Evolutionary conservation across 2,113 vertebrate genomes (phyloP).

Genomic region (Nestor notabilis): DNA sequence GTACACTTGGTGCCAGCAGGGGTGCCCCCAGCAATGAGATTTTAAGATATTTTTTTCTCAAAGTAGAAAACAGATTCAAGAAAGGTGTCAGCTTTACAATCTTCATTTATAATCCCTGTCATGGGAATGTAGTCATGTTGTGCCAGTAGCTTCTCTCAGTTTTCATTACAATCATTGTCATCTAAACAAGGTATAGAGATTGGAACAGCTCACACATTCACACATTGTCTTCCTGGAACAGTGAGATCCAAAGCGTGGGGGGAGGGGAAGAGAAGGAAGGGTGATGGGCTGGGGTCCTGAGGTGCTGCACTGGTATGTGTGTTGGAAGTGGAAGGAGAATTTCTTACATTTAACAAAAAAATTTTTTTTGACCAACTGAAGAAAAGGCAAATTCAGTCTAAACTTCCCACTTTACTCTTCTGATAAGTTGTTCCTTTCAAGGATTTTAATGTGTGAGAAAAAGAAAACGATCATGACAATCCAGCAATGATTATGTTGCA

Average conservation of each 20-base stretch:
- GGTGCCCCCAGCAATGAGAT: constrained; percentile 12
- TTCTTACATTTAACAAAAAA: neutral
- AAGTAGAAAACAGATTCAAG: constrained; percentile 37
- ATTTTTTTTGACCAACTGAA: neutral
- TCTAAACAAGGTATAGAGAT: neutral
- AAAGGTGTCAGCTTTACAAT: constrained; percentile 51
- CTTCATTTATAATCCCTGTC: constrained; percentile 35
- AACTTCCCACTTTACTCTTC: neutral
- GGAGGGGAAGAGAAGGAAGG: neutral
- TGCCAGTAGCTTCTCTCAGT: constrained; percentile 9
- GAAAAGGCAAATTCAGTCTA: neutral
- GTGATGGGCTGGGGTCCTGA: neutral
- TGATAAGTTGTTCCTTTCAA: neutral
- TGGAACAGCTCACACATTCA: constrained; percentile 16
- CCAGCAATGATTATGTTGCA: neutral
- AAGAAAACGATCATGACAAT: neutral
- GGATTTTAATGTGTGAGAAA: neutral
- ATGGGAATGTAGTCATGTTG: neutral
- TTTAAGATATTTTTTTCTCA: neutral
- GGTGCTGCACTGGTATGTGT: neutral
- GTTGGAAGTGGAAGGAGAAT: neutral
- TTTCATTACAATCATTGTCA: constrained; percentile 29
- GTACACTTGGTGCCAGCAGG: constrained; percentile 64
- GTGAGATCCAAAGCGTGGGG: neutral
- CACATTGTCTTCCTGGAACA: neutral